These are phyloP conservation scores for Villa cingulata DNA, from an alignment of 2,888 invertebrate species.

Conservation along the genomic window DNA sequence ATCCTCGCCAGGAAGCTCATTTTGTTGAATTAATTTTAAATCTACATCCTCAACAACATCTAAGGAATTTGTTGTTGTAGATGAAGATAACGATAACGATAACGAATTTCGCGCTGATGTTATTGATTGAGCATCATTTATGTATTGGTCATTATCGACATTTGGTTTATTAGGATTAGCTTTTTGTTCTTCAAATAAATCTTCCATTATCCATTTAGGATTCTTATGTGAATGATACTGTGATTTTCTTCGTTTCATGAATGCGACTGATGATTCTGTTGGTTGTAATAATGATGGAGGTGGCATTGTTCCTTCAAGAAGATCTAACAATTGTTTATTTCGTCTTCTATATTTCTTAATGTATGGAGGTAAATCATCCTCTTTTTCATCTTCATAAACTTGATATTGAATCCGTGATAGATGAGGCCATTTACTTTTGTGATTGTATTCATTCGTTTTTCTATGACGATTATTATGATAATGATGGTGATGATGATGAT, in stretches of 20 bases:
- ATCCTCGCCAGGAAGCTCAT: constrained; percentile 27
- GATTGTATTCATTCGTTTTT: constrained; percentile 27
- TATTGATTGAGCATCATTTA: constrained; percentile 7
- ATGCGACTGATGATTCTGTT: background rate
- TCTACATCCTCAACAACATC: constrained; percentile 11
- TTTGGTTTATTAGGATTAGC: constrained; percentile 17
- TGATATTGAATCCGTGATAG: constrained; percentile 30
- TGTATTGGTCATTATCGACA: constrained; percentile 10
- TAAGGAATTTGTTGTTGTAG: background rate
- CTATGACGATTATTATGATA: constrained; percentile 11
- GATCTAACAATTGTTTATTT: constrained; percentile 31
- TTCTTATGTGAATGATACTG: constrained; percentile 17
- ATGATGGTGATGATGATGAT: constrained; percentile 11
- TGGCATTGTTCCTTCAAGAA: constrained; percentile 31
- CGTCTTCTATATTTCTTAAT: constrained; percentile 33
- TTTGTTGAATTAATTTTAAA: constrained; percentile 16
- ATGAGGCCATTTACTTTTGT: constrained; percentile 34
- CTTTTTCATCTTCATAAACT: constrained; percentile 23
- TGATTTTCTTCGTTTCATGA: constrained; percentile 25
- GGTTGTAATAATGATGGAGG: constrained; percentile 20
- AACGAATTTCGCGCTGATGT: constrained; percentile 5
- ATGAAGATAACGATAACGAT: background rate
- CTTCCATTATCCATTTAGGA: constrained; percentile 20
- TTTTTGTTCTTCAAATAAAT: constrained; percentile 26
- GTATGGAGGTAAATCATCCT: constrained; percentile 31